phyloP scores from a whole-genome alignment of 2,113 vertebrate species.

The Pseudopodoces humilis region DNA sequence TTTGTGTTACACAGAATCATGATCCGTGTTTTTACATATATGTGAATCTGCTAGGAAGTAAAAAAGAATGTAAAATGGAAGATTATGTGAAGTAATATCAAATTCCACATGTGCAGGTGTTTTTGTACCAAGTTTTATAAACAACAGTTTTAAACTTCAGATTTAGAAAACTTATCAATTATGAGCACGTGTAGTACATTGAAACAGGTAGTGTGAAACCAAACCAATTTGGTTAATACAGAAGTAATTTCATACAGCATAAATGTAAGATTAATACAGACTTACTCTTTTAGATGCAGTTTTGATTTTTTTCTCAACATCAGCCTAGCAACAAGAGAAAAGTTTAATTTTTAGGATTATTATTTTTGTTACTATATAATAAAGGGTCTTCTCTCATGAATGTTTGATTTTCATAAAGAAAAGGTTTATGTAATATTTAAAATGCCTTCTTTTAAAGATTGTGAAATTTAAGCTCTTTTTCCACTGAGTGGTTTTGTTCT shows the following conservation, averaged over 20 bases:
- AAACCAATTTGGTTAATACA: background rate
- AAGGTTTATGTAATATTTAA: background rate
- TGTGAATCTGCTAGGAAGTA: background rate
- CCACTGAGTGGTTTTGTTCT: background rate
- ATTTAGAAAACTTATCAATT: background rate
- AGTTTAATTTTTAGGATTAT: background rate
- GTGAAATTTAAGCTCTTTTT: background rate
- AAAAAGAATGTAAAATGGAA: background rate
- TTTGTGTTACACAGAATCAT: background rate
- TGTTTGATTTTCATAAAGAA: background rate
- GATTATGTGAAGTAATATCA: background rate
- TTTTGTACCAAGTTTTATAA: background rate
- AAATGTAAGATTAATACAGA: background rate
- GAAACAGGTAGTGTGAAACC: background rate
- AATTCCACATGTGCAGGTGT: background rate
- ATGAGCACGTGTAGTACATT: background rate
- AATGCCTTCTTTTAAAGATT: background rate
- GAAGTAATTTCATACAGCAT: background rate
- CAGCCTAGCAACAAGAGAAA: background rate
- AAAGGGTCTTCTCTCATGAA: background rate
- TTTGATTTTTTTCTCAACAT: background rate
- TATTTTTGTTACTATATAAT: background rate
- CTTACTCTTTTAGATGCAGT: background rate
- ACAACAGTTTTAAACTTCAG: background rate
- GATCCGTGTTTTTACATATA: background rate